Evolutionary conservation across 53 echinoderm and acorn worm genomes (phyloP).

Genomic region (Astropecten irregularis): DNA sequence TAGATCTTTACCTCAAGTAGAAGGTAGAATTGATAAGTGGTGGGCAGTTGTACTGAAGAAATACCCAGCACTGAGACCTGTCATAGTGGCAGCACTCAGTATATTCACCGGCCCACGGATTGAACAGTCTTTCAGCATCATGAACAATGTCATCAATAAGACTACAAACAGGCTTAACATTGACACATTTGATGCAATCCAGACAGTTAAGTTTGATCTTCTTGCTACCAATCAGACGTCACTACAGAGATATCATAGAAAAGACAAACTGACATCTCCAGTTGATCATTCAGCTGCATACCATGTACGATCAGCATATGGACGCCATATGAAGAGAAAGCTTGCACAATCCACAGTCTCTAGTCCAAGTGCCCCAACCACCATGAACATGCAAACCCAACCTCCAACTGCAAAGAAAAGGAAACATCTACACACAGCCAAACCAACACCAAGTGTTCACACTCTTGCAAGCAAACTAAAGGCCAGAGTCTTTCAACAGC

Average conservation of each 20-base stretch:
- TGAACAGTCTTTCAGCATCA: slow-evolving; percentile 47
- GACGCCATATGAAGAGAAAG: neutral
- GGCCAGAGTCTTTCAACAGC: too few relatives aligned
- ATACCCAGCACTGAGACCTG: slow-evolving; percentile 52
- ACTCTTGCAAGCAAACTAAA: too few relatives aligned
- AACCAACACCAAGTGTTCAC: too few relatives aligned
- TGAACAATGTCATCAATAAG: slow-evolving; percentile 32
- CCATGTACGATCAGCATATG: slow-evolving; percentile 1
- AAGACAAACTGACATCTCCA: slow-evolving; percentile 33
- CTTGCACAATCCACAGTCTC: neutral
- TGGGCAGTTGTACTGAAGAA: slow-evolving; percentile 32
- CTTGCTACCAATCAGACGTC: slow-evolving; percentile 32
- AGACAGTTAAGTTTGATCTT: slow-evolving; percentile 40
- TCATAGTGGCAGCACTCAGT: neutral
- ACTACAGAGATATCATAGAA: slow-evolving; percentile 35
- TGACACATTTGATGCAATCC: slow-evolving; percentile 45
- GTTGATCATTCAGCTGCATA: slow-evolving; percentile 47
- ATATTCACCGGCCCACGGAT: slow-evolving; percentile 59
- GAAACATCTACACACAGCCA: too few relatives aligned
- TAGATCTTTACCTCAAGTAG: slow-evolving; percentile 36
- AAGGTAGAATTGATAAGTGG: slow-evolving; percentile 42
- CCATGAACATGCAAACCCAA: too few relatives aligned
- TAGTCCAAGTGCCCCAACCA: neutral
- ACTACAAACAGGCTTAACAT: slow-evolving; percentile 36
- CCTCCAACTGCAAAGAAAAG: too few relatives aligned